Conservation (phyloP, 2,113 vertebrate species). For the Salvator merianae region DNA sequence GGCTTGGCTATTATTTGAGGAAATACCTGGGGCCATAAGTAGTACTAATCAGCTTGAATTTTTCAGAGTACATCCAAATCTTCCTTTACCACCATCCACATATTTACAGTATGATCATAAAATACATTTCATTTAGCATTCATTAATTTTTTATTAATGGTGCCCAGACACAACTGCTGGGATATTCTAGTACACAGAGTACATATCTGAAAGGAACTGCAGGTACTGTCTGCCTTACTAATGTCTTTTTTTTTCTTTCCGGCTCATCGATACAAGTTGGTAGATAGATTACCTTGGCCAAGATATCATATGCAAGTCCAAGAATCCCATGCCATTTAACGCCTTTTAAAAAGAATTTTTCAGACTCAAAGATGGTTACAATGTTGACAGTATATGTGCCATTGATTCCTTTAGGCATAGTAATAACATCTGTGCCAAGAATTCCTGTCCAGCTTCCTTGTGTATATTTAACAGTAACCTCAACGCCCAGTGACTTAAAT, state of each 20-base stretch:
- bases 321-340: constrained; percentile 96
- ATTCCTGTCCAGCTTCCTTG: constrained; percentile 94
- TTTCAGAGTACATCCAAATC: neutral
- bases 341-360: constrained; percentile 91
- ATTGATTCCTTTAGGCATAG: constrained; percentile 86
- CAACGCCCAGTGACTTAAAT: constrained; percentile 72
- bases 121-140: neutral
- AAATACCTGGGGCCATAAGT: neutral
- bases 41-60: neutral
- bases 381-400: constrained; percentile 84
- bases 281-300: constrained; percentile 85
- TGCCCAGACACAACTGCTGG: neutral
- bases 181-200: neutral
- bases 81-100: neutral
- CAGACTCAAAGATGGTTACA: constrained; percentile 87
- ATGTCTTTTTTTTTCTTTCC: neutral
- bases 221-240: neutral
- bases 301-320: constrained; percentile 87
- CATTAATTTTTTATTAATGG: neutral
- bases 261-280: neutral
- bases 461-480: constrained; percentile 89
- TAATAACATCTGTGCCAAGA: constrained; percentile 85
- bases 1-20: neutral
- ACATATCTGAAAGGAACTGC: neutral
- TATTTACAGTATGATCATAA: neutral